Percentiles rank a stretch among this genome's conserved stretches.
phyloP scores from a whole-genome alignment of 2,113 vertebrate species.

The Antechinus stuartii region DNA sequence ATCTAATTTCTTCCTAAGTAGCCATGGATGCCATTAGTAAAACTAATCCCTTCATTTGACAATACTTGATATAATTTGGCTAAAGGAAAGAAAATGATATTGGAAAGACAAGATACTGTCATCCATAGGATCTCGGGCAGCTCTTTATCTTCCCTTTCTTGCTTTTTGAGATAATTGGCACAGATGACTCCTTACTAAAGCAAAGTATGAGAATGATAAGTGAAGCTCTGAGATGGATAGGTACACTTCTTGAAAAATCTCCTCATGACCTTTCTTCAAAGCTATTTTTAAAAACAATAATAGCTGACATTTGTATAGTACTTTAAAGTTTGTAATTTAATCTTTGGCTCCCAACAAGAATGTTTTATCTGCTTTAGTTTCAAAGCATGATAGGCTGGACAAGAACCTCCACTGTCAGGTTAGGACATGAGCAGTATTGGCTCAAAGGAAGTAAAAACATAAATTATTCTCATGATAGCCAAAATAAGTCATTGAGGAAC shows the following conservation, averaged over 20 bases:
- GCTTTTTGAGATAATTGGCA: conserved; percentile 37
- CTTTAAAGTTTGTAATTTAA: neutral
- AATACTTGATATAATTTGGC: conserved; percentile 11
- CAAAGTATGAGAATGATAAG: conserved; percentile 39
- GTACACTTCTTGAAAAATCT: conserved; percentile 48
- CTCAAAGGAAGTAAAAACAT: neutral
- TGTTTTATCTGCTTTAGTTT: neutral
- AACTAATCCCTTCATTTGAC: neutral
- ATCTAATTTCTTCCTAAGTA: conserved; percentile 55
- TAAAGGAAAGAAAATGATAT: conserved; percentile 29
- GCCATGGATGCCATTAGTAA: conserved; percentile 28
- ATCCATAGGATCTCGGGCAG: conserved; percentile 14
- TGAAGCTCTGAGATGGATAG: conserved; percentile 19
- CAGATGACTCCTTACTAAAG: conserved; percentile 50
- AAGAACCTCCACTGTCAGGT: neutral
- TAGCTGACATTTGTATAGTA: neutral
- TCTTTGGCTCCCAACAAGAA: neutral
- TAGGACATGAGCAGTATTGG: neutral
- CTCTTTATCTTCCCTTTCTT: conserved; percentile 38
- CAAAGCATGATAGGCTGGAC: neutral
- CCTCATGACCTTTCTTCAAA: conserved; percentile 34
- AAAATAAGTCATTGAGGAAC: neutral
- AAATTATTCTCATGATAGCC: neutral
- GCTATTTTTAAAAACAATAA: conserved; percentile 34
- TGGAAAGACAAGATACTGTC: neutral